phyloP scores from a whole-genome alignment of 2,113 vertebrate species.

The Morone chrysops region DNA sequence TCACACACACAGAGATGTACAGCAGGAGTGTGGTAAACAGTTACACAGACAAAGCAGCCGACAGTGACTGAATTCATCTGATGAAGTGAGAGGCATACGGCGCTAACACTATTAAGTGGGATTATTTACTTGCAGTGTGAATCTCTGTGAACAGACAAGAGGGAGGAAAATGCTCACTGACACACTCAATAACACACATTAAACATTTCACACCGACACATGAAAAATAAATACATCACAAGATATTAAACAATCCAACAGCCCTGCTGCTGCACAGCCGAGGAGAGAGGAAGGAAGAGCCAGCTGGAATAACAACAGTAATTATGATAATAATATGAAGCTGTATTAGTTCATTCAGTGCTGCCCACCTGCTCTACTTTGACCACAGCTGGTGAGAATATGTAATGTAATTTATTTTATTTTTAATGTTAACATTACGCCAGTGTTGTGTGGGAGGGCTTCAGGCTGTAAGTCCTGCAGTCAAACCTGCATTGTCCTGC shows the following conservation, averaged over 20 bases:
- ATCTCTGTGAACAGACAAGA: constrained; percentile 21
- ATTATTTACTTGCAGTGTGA: constrained; percentile 31
- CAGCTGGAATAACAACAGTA: constrained; percentile 18
- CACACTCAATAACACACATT: constrained; percentile 26
- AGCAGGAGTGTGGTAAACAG: constrained; percentile 19
- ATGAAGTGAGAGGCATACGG: constrained; percentile 18
- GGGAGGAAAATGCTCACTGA: not conserved
- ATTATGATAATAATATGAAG: constrained; percentile 12
- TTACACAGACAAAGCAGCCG: constrained; percentile 20
- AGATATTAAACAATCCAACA: constrained; percentile 22
- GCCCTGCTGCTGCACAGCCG: not conserved
- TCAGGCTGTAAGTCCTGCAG: not conserved
- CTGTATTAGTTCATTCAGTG: not conserved
- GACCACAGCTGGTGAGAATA: constrained; percentile 20
- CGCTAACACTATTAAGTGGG: constrained; percentile 1
- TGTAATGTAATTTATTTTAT: not conserved
- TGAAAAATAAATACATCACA: constrained; percentile 35
- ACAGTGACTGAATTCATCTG: constrained; percentile 27
- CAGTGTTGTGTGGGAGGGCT: not conserved
- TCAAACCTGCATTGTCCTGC: not conserved
- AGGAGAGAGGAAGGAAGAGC: constrained; percentile 1
- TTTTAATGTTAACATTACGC: not conserved
- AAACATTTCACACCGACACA: constrained; percentile 18
- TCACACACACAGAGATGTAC: not conserved
- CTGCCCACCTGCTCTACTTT: constrained; percentile 31